These are phyloP conservation scores for Thecocarcelia acutangulata DNA, from an alignment of 2,888 invertebrate genomes.

Conservation along the genomic window DNA sequence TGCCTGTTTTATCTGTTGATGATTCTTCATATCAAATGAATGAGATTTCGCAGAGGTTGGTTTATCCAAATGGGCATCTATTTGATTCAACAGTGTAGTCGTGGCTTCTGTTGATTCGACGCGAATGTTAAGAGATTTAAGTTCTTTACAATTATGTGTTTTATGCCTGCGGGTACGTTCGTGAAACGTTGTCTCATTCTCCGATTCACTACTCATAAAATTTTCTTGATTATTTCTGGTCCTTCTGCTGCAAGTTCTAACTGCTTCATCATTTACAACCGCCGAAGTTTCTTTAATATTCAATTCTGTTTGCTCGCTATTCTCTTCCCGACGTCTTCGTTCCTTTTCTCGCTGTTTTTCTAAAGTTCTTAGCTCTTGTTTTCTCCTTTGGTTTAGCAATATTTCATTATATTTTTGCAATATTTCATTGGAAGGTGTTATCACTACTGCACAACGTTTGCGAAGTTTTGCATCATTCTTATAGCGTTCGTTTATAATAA, in stretches of 20 bases:
- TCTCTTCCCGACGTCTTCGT: slow-evolving; percentile 22
- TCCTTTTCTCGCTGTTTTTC: slow-evolving; percentile 62
- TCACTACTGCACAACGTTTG: slow-evolving; percentile 55
- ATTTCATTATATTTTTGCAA: slow-evolving; percentile 60
- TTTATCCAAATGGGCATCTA: slow-evolving; percentile 50
- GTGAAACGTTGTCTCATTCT: slow-evolving; percentile 37
- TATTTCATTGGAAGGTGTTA: slow-evolving; percentile 44
- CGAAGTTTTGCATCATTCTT: slow-evolving; percentile 50
- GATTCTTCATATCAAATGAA: not conserved
- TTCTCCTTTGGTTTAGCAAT: slow-evolving; percentile 56
- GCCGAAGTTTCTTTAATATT: not conserved
- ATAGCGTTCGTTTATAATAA: slow-evolving; percentile 20
- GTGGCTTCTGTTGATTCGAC: slow-evolving; percentile 21
- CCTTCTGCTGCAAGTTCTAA: not conserved
- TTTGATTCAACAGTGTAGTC: slow-evolving; percentile 39
- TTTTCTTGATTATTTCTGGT: slow-evolving; percentile 15
- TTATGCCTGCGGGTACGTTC: slow-evolving; percentile 33
- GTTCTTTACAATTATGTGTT: slow-evolving; percentile 26
- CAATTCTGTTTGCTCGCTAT: slow-evolving; percentile 21
- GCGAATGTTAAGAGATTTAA: slow-evolving; percentile 39
- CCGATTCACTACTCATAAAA: slow-evolving; percentile 48
- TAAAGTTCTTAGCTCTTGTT: slow-evolving; percentile 46
- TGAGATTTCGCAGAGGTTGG: not conserved
- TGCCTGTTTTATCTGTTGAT: not conserved
- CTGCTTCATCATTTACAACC: not conserved